Base-by-base conservation (phyloP, 2,888 invertebrate genomes). In the Chirona hameri region DNA sequence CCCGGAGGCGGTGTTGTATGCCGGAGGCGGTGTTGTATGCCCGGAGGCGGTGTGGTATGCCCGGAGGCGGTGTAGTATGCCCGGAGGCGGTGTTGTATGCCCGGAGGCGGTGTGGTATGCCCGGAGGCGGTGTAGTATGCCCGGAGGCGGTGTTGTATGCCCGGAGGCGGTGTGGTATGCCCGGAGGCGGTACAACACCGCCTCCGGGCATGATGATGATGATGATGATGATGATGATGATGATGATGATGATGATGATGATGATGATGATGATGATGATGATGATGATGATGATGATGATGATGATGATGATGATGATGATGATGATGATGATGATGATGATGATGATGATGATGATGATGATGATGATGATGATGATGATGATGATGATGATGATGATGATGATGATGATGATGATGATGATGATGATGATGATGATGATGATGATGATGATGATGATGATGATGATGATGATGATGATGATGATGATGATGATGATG, bases 171-270 rank as follows among this genome's bases (percentile, higher is more conserved):
- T n/a, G n/a, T n/a, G n/a, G n/a, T n/a, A n/a, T n/a, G n/a, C n/a
- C n/a, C n/a, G n/a, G n/a, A n/a, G n/a, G n/a, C n/a, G n/a, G n/a
- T n/a, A n/a, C 29, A 29, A 79, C 29, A 27, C 21, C 29, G 79
- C 21, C 29, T 24, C 21, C 29, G 29, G 29, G 21, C n/a, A 79
- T 79, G 79, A 79, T 79, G 29, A 79, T 79, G 79, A 79, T 79
- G 79, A 79, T 79, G 29, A 79, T 79, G 79, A 79, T 79, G 79
- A 79, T 79, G 29, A 79, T 79, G 79, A 79, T 79, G 79, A 79
- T 79, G 29, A 79, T 79, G 79, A 79, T 79, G 79, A 79, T 79
- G 29, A 79, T 79, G 79, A 79, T 79, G 29, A 79, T 79, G 79
- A 79, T 79, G 79, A 79, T 79, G 29, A 79, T 79, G 79, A 79